A percentile compares a stretch with the other conserved stretches of the same genome.
Evolutionary conservation across 2,888 invertebrate species (phyloP).

Genomic region (Erebia ligea): DNA sequence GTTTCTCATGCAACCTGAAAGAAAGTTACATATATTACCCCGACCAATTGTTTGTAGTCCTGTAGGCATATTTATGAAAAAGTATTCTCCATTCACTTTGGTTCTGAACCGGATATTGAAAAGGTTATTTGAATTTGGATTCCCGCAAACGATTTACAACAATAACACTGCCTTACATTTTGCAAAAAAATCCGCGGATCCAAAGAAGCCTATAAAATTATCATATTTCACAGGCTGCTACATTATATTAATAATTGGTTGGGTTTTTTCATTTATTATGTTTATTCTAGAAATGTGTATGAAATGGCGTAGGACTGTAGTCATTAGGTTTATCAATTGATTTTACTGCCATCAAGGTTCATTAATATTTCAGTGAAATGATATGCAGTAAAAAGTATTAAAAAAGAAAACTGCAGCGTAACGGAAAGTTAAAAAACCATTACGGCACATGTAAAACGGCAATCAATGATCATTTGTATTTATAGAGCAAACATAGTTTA

Average conservation of each 20-base stretch:
- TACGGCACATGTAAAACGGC: constrained; percentile 35
- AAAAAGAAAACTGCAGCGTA: constrained; percentile 21
- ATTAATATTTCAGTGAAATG: constrained; percentile 16
- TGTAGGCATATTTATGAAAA: constrained; percentile 65
- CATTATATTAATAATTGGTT: constrained; percentile 58
- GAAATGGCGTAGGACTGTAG: constrained; percentile 36
- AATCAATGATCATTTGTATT: constrained; percentile 32
- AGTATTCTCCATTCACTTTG: constrained; percentile 58
- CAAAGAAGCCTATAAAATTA: constrained; percentile 53
- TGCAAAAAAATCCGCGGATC: constrained; percentile 23
- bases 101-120: constrained; percentile 55
- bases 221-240: constrained; percentile 67
- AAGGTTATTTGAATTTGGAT: constrained; percentile 59
- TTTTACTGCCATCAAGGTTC: constrained; percentile 18
- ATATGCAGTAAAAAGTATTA: constrained; percentile 14
- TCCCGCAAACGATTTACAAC: constrained; percentile 56
- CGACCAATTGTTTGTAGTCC: constrained; percentile 57
- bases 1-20: constrained; percentile 46
- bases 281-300: constrained; percentile 58
- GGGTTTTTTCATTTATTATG: constrained; percentile 53
- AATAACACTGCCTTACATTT: constrained; percentile 44
- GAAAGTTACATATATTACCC: constrained; percentile 55
- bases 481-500: not conserved
- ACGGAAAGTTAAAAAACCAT: constrained; percentile 24
- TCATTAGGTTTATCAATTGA: constrained; percentile 33